A percentile compares a stretch with the other conserved stretches of the same genome.
Evolutionary conservation across 2,888 invertebrate species (phyloP).

Genomic region (Tortrix viridana): DNA sequence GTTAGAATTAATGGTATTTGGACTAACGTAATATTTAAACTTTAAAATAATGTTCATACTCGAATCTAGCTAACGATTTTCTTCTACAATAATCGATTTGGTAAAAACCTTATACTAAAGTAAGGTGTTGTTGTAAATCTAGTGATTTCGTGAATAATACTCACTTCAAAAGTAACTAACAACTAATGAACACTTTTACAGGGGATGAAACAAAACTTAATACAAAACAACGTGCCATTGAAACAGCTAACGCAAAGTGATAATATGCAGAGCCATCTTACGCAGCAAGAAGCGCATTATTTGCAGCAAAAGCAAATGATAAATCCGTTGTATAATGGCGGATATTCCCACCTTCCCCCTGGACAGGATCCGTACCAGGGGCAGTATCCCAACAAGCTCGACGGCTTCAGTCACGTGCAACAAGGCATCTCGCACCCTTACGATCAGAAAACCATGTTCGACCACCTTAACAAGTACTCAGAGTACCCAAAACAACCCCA

Average conservation of each 20-base stretch:
- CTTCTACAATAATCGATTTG: too few species aligned
- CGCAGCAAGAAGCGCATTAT: conserved; percentile 78
- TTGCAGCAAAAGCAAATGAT: conserved; percentile 83
- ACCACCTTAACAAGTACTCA: conserved; percentile 77
- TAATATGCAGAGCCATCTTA: conserved; percentile 76
- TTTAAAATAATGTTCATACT: too few species aligned
- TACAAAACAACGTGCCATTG: conserved; percentile 82
- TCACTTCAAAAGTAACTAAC: conserved; percentile 1
- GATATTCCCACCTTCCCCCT: conserved; percentile 66
- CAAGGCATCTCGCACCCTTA: conserved; percentile 78
- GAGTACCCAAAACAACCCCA: conserved; percentile 80
- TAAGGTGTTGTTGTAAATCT: too few species aligned
- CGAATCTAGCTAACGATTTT: too few species aligned
- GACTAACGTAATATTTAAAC: too few species aligned
- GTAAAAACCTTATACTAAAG: too few species aligned
- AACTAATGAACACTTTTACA: conserved; percentile 51
- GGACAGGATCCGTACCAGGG: conserved; percentile 73
- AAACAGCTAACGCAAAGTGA: conserved; percentile 80
- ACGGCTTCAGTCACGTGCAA: conserved; percentile 71
- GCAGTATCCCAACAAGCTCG: conserved; percentile 74
- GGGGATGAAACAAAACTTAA: conserved; percentile 78
- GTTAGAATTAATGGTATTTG: too few species aligned
- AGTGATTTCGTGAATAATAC: neutral
- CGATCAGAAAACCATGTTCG: conserved; percentile 73
- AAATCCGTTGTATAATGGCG: conserved; percentile 75